Evolutionary conservation across 2,113 vertebrate genomes (phyloP).

Genomic region (Cyphomyrus discorhynchus): DNA sequence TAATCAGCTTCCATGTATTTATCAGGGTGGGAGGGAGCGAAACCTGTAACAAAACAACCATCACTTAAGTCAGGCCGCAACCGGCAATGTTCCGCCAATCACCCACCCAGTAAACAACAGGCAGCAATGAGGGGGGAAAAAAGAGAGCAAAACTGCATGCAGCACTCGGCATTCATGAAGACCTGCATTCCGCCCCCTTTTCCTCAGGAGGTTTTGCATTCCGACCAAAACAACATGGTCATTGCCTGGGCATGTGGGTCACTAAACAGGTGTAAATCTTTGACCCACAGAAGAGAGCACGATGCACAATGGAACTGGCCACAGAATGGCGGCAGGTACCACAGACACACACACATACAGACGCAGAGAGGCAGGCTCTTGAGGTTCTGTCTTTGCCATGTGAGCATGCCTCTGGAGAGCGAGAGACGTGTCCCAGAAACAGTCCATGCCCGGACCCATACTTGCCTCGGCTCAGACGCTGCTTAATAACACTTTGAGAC

Average conservation of each 20-base stretch:
- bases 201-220: background rate
- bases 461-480: background rate
- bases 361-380: background rate
- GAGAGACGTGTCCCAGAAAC: background rate
- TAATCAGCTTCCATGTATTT: background rate
- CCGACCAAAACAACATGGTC: background rate
- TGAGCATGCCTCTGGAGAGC: background rate
- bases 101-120: background rate
- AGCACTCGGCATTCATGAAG: background rate
- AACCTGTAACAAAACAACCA: background rate
- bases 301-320: background rate
- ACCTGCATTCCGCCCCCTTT: background rate
- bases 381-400: background rate
- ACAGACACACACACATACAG: background rate
- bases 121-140: background rate
- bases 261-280: background rate
- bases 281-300: background rate
- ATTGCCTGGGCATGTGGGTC: background rate
- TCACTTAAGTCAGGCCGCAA: background rate
- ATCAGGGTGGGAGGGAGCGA: background rate
- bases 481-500: background rate
- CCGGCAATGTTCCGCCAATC: background rate
- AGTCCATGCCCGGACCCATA: background rate
- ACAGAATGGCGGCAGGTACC: background rate
- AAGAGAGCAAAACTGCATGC: background rate